A percentile compares a stretch with the other conserved stretches of the same genome.
These are phyloP conservation scores for Choloepus hoffmanni DNA, from an alignment of 2,113 vertebrate genomes.

Conservation along the genomic window DNA sequence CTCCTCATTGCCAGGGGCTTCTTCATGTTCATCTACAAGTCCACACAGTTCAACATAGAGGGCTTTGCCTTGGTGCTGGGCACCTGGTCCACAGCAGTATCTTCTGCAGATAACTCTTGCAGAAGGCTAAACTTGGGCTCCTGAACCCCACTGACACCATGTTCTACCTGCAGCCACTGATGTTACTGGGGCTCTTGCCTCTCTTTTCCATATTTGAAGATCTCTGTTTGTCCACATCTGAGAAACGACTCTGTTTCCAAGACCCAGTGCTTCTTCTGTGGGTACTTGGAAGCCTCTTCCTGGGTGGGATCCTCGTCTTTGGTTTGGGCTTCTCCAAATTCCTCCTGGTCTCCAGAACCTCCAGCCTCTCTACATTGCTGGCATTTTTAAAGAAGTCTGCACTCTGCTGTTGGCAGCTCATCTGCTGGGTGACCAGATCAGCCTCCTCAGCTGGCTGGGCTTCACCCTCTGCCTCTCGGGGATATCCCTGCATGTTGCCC, in stretches of 20 bases:
- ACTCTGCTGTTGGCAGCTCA: constrained; percentile 91
- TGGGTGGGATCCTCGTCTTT: constrained; percentile 94
- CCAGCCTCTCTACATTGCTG: constrained; percentile 96
- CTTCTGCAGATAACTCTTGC: constrained; percentile 96
- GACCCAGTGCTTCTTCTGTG: constrained; percentile 88
- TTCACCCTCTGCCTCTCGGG: constrained; percentile 94
- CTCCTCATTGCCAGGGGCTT: constrained; percentile 94
- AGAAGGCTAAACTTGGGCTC: constrained; percentile 96
- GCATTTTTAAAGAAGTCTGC: constrained; percentile 98
- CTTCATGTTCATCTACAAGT: constrained; percentile 97
- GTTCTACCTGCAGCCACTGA: constrained; percentile 96
- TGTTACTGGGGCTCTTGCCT: constrained; percentile 96
- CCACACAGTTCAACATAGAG: constrained; percentile 94
- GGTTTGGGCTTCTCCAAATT: constrained; percentile 98
- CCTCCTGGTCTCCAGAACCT: constrained; percentile 95
- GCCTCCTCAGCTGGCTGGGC: constrained; percentile 93
- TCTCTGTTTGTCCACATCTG: constrained; percentile 92
- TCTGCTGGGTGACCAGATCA: constrained; percentile 93
- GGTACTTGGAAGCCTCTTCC: constrained; percentile 89
- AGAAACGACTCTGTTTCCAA: constrained; percentile 92
- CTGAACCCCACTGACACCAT: constrained; percentile 96
- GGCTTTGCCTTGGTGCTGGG: constrained; percentile 95
- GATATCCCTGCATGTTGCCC: constrained; percentile 93
- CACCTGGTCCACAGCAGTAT: constrained; percentile 96
- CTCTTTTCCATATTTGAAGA: constrained; percentile 95